Evolutionary conservation across 2,113 vertebrate species (phyloP), one percentile per base, ranked within the genome.

Genomic region (Chascanopsetta lugubris): DNA sequence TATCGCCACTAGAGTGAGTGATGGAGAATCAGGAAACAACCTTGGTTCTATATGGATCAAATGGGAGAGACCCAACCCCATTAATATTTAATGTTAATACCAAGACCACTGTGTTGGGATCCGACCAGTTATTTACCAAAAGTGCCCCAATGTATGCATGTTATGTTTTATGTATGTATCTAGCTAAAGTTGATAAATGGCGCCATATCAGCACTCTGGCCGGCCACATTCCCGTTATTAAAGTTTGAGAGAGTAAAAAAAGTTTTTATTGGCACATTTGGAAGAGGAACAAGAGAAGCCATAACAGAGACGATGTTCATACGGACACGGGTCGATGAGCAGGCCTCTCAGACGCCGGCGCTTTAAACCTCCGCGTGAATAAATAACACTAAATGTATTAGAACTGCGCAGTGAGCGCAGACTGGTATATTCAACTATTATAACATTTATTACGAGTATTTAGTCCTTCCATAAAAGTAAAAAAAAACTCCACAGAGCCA

Each of bases 371-470:
- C 36, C 12, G 30, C 15, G 21, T 26, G 0, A 56, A 20, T 49
- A n/a, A 43, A 47, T 55, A 46, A 22, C 9, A 69, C 8, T 8
- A 27, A 65, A 69, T 11, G 26, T 36, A 18, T 47, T 66, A 8
- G 58, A 57, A 43, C 12, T 42, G 10, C 57, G 29, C 13, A 30
- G 10, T 51, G 24, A 47, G 47, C 55, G 30, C 3, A 22, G 20
- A 36, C 24, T 29, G 13, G n/a, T 4, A 15, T 22, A 47, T 61
- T 34, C 21, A 17, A 32, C 30, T 22, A 21, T 49, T 55, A 55
- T n/a, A 8, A 26, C 1, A 6, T 47, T 36, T 26, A 32, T 30
- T 51, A 51, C 27, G 29, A 25, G 22, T 30, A 40, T 63, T 38
- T 26, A 32, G 15, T 30, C 13, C 24, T 51, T 38, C 11, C 30